Percentiles rank a stretch among this genome's conserved stretches.
Evolutionary conservation across 2,888 invertebrate genomes (phyloP).

Genomic region (Drosophila peninsularis): DNA sequence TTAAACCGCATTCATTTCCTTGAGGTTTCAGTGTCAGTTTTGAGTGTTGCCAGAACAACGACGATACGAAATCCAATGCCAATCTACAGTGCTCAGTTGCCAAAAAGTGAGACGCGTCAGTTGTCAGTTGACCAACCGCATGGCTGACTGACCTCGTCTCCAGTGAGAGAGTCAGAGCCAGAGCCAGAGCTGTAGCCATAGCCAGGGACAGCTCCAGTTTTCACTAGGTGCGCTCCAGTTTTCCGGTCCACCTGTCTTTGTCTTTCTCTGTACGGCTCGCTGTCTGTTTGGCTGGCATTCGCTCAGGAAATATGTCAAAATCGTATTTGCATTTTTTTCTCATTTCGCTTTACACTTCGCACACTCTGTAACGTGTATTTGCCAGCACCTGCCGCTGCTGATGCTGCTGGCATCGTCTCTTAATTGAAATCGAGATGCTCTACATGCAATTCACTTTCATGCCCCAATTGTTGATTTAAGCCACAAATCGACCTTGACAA

Average conservation of each 20-base stretch:
- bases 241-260: conserved; percentile 14
- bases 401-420: conserved; percentile 25
- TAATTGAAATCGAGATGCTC: conserved; percentile 63
- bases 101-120: conserved; percentile 31
- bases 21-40: conserved; percentile 1
- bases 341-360: conserved; percentile 26
- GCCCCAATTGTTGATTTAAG: conserved; percentile 12
- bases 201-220: conserved; percentile 1
- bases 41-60: conserved; percentile 22
- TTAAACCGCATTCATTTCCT: not conserved
- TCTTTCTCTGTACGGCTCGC: conserved; percentile 19
- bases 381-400: conserved; percentile 38
- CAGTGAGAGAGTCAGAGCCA: not conserved
- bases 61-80: conserved; percentile 9
- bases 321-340: conserved; percentile 60
- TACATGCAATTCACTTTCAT: conserved; percentile 10
- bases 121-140: conserved; percentile 48
- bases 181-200: not conserved
- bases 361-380: conserved; percentile 26
- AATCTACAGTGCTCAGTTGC: conserved; percentile 34
- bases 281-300: conserved; percentile 35
- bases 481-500: conserved; percentile 27
- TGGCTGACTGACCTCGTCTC: conserved; percentile 44
- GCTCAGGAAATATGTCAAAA: conserved; percentile 66
- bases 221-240: conserved; percentile 17